phyloP scores from a whole-genome alignment of 2,888 invertebrate species.

The Volucella zonaria region DNA sequence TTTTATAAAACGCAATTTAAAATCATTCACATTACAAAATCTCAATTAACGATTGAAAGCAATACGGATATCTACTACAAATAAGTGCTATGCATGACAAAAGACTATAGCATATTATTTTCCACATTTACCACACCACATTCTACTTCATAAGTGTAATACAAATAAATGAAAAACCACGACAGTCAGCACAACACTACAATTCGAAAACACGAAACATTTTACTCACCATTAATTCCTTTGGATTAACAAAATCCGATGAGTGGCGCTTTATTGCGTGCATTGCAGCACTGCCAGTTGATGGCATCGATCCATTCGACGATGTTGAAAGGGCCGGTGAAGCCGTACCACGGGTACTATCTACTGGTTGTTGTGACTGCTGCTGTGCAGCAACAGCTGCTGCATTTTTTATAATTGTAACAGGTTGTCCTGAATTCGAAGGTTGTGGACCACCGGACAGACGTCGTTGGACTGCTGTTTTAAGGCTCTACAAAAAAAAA shows the following conservation, averaged over 20 bases:
- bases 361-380: conserved; percentile 72
- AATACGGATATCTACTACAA: too few relatives aligned
- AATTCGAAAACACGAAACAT: background rate
- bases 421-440: conserved; percentile 77
- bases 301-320: conserved; percentile 76
- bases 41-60: too few relatives aligned
- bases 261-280: conserved; percentile 98
- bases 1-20: too few relatives aligned
- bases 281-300: conserved; percentile 91
- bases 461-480: conserved; percentile 79
- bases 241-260: conserved; percentile 93
- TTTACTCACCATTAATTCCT: conserved; percentile 91
- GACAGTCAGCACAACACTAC: background rate
- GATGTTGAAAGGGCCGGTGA: conserved; percentile 78
- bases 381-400: conserved; percentile 76
- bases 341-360: conserved; percentile 75
- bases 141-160: background rate
- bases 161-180: conserved; percentile 3
- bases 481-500: conserved; percentile 75
- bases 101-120: too few relatives aligned
- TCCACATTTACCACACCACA: background rate
- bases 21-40: too few relatives aligned
- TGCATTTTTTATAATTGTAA: conserved; percentile 81
- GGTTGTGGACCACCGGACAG: conserved; percentile 79
- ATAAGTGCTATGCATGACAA: too few relatives aligned